These are phyloP conservation scores for Tachuris rubrigastra DNA, from an alignment of 2,113 vertebrate genomes.

Conservation along the genomic window DNA sequence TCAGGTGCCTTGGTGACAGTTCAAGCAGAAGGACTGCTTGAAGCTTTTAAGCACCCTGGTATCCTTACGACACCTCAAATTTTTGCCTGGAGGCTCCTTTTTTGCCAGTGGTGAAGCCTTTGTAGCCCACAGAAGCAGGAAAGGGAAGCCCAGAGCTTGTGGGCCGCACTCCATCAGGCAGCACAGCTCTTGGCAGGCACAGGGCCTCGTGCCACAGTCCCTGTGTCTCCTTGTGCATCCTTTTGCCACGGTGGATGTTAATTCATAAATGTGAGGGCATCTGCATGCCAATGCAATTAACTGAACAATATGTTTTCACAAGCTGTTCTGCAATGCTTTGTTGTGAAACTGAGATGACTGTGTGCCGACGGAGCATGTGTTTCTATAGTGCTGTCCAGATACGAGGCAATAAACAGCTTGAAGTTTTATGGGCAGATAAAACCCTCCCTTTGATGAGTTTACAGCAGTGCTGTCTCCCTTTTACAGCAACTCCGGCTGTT, in stretches of 20 bases:
- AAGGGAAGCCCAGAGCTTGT: background rate
- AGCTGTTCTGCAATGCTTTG: conserved; percentile 45
- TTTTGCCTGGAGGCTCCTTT: background rate
- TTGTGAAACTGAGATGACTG: conserved; percentile 51
- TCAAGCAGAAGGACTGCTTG: background rate
- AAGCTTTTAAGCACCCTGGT: background rate
- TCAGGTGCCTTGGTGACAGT: background rate
- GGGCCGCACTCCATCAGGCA: conserved; percentile 1
- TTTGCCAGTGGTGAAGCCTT: background rate
- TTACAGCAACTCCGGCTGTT: background rate
- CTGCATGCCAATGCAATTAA: conserved; percentile 56
- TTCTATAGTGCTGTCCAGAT: conserved; percentile 42
- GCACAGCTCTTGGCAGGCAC: background rate
- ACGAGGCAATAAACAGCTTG: background rate
- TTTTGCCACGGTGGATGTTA: conserved; percentile 1
- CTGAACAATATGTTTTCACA: conserved; percentile 63
- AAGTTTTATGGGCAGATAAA: conserved; percentile 48
- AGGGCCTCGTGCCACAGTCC: background rate
- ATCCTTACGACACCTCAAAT: background rate
- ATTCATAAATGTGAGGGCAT: conserved; percentile 20
- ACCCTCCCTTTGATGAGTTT: conserved; percentile 18
- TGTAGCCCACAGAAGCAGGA: background rate
- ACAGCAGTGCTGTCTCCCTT: background rate
- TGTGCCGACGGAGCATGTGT: conserved; percentile 25
- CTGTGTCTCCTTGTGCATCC: background rate